Base-by-base conservation (phyloP, 2,797 vertebrate genomes). In the Parambassis ranga region DNA sequence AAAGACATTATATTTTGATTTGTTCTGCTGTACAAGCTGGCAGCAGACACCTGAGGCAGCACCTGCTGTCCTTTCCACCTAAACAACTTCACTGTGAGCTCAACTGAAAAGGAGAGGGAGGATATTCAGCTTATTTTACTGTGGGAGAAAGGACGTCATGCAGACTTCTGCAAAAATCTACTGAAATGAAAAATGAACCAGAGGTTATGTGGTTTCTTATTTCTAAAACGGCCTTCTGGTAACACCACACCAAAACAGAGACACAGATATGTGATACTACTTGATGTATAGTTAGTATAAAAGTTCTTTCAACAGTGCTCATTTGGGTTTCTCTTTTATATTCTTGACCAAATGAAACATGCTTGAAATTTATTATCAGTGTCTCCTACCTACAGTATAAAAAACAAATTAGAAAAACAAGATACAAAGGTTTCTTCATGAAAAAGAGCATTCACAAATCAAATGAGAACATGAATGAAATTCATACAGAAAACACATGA, bases 321-420 rank as follows among this genome's bases (percentile, higher is more conserved):
- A 20, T 69, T 76, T 77, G 71, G 39, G 8, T 58, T 83, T 49
- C 47, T 68, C 27, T 5, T 36, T 16, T 47, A 9, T 58, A 53
- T 16, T 41, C 13, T 26, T 36, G 11, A 55, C 30, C 57, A 77
- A 76, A 73, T 71, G 38, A 75, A 77, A 69, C 88, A 90, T 85
- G 81, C 83, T 71, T 64, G 4, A 30, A 69, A 61, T 73, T 61
- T 30, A 55, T 62, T 31, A 52, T 18, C 43, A 28, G n/a, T 53
- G 32, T 79, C 36, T 77, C 51, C 65, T 64, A 65, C 31, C 33
- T 65, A 77, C 33, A 61, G 55, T 86, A 82, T 74, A 84, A 84
- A n/a, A 86, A 87, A 70, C 51, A 72, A 75, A 59, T 72, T 70
- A 75, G 41, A 84, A 82, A 83, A 82, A 41, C 51, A 64, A 71